Percentiles rank a stretch among this genome's conserved stretches.
phyloP scores from a whole-genome alignment of 2,113 vertebrate species.

The Ifrita kowaldi region DNA sequence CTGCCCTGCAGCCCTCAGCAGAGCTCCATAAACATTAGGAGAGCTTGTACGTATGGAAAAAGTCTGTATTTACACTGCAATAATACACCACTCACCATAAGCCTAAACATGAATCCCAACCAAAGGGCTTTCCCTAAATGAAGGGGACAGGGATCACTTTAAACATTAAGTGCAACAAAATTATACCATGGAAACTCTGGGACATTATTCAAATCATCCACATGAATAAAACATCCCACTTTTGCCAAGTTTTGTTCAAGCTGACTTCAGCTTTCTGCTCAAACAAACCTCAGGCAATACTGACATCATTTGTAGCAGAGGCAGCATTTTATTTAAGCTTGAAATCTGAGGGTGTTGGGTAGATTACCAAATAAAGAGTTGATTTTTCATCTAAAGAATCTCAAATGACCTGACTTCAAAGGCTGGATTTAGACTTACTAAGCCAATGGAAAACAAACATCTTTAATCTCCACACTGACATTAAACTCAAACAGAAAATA shows the following conservation, averaged over 20 bases:
- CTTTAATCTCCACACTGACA: slow-evolving; percentile 46
- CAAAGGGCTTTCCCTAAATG: neutral
- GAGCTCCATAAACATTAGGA: neutral
- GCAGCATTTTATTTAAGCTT: slow-evolving; percentile 38
- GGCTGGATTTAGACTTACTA: slow-evolving; percentile 34
- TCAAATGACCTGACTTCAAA: slow-evolving; percentile 50
- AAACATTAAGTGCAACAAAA: slow-evolving; percentile 20
- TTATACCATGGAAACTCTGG: slow-evolving; percentile 55
- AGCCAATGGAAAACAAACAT: slow-evolving; percentile 51
- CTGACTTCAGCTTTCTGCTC: slow-evolving; percentile 65
- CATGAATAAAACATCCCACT: slow-evolving; percentile 46
- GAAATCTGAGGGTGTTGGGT: slow-evolving; percentile 46
- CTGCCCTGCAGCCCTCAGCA: neutral
- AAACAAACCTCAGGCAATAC: slow-evolving; percentile 60
- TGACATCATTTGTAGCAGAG: slow-evolving; percentile 58
- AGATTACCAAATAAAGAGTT: slow-evolving; percentile 53
- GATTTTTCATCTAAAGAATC: slow-evolving; percentile 53
- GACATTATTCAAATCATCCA: slow-evolving; percentile 54
- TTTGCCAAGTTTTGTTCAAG: slow-evolving; percentile 59
- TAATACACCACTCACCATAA: neutral
- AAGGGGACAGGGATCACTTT: neutral
- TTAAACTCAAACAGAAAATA: slow-evolving; percentile 33
- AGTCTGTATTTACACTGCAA: slow-evolving; percentile 22
- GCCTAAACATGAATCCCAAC: slow-evolving; percentile 14
- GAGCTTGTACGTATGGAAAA: neutral